Conservation (phyloP, 2,888 invertebrate genomes). For the Agrochola macilenta region DNA sequence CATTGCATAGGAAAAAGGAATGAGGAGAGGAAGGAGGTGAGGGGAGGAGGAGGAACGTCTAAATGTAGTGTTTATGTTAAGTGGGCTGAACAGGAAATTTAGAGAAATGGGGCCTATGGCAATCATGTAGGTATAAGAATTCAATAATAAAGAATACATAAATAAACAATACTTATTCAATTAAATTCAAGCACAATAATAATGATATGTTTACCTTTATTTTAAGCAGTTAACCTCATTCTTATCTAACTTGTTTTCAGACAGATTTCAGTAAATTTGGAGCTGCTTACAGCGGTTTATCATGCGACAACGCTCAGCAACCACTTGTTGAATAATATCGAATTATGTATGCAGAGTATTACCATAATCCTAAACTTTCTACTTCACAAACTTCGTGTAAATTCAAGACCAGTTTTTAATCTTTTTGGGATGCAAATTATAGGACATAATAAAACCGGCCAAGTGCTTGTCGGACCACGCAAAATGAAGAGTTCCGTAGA, state of each 20-base stretch:
- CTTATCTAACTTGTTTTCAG: background rate
- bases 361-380: slow-evolving; percentile 2
- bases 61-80: background rate
- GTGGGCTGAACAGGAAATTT: background rate
- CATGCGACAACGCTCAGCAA: background rate
- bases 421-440: slow-evolving; percentile 1
- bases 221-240: slow-evolving; percentile 4
- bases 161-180: background rate
- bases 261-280: background rate
- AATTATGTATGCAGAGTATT: slow-evolving; percentile 27
- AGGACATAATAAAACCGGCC: background rate
- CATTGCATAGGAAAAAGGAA: background rate
- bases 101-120: background rate
- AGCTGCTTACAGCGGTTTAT: background rate
- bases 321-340: slow-evolving; percentile 39
- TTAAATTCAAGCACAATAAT: background rate
- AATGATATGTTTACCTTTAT: background rate
- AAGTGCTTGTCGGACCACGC: too few species aligned
- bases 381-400: background rate
- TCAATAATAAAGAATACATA: background rate
- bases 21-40: too few species aligned
- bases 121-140: background rate
- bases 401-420: background rate
- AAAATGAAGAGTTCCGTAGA: too few species aligned
- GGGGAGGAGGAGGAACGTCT: too few species aligned